These are phyloP conservation scores for Forbesichthys agassizii DNA, from an alignment of 2,113 vertebrate species.

Conservation along the genomic window DNA sequence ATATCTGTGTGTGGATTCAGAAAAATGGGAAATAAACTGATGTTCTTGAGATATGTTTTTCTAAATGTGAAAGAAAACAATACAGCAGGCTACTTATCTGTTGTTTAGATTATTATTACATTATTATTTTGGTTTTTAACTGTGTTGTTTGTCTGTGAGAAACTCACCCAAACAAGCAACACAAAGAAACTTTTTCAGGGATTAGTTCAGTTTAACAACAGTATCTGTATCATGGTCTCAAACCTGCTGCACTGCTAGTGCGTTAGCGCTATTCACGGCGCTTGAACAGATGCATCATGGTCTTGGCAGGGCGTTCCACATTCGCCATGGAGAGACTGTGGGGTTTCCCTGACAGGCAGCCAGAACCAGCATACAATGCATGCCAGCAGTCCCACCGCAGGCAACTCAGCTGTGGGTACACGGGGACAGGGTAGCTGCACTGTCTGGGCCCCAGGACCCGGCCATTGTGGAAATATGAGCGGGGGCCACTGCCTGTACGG, in stretches of 20 bases:
- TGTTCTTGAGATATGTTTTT: constrained; percentile 12
- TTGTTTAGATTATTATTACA: constrained; percentile 22
- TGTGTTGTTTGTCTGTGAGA: constrained; percentile 37
- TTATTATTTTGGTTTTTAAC: constrained; percentile 40
- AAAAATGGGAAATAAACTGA: no score
- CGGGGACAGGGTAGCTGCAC: constrained; percentile 65
- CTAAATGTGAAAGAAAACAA: constrained; percentile 45
- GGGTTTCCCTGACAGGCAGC: constrained; percentile 74
- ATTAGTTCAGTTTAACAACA: constrained; percentile 48
- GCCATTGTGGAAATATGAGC: constrained; percentile 78
- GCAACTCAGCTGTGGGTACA: constrained; percentile 71
- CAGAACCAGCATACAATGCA: constrained; percentile 78
- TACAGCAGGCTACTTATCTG: neutral
- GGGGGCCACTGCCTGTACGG: constrained; percentile 72
- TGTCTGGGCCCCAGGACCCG: constrained; percentile 76
- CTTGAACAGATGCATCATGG: constrained; percentile 71
- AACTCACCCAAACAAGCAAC: constrained; percentile 52
- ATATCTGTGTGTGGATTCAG: no score
- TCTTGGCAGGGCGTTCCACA: constrained; percentile 62
- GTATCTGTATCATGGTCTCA: constrained; percentile 62
- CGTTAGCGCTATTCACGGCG: constrained; percentile 61
- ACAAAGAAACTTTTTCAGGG: constrained; percentile 47
- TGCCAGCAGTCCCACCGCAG: constrained; percentile 69
- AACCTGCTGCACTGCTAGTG: constrained; percentile 61
- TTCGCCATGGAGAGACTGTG: constrained; percentile 75